Base-by-base conservation (phyloP, 2,888 invertebrate species). In the Andrena hattorfiana region DNA sequence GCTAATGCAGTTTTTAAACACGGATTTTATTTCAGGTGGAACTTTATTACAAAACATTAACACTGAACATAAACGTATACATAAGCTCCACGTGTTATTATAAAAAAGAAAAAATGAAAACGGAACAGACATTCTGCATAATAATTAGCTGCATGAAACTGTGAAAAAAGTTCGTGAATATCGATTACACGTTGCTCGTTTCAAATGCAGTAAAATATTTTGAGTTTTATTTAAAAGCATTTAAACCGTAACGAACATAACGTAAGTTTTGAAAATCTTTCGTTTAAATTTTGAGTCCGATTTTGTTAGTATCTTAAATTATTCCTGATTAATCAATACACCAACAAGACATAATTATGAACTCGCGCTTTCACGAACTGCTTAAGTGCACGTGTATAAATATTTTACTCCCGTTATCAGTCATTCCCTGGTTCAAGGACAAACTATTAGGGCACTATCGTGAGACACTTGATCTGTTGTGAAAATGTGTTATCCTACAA, bases 341-440 rank as follows among this genome's bases (percentile, higher is more conserved):
- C 78, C 16, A 2, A 63, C 28, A 16, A 62, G 60, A 54, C 0
- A 64, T 32, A 42, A 42, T 16, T 51, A 13, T n/a, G 4, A 51
- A 23, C 51, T 28, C 69, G 35, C 42, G 28, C 64, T 60, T 13
- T 5, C 6, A 8, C 10, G 13, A 10, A 32, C 8, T 32, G 42
- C 26, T 6, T 7, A 32, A 20, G 23, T 42, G 26, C 69, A 71
- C 62, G 35, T 68, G 28, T 72, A 26, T 26, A 7, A 56, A 26
- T 30, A 28, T 68, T 59, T 74, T 59, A 28, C 32, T 63, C 20
- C n/a, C 30, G 20, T 75, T 72, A 67, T 69, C 68, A 56, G 23
- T 49, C 13, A 42, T 42, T 20, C 71, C 71, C 30, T 60, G 35
- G 68, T 78, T 76, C 78, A 84, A 84, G 78, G 84, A 35, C 64